Evolutionary conservation across 1,140 invertebrate species (phyloP).

Genomic region (Oscheius sp.): DNA sequence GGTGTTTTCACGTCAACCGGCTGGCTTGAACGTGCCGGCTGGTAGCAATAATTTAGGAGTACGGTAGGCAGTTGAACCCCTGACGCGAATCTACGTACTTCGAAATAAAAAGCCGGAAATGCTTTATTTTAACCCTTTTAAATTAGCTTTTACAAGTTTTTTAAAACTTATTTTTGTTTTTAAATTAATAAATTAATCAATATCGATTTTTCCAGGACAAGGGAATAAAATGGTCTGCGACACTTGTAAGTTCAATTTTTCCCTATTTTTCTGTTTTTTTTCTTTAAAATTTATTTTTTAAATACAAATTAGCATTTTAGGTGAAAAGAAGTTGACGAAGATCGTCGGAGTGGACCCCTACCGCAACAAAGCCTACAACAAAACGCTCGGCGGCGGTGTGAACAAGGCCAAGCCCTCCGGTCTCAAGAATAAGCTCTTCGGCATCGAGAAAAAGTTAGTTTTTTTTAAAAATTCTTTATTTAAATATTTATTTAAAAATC

Average conservation of each 20-base stretch:
- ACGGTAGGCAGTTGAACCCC: too few relatives aligned
- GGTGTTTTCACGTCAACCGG: too few relatives aligned
- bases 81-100: too few relatives aligned
- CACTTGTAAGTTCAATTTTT: constrained; percentile 2
- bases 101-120: too few relatives aligned
- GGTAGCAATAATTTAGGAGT: too few relatives aligned
- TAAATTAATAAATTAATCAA: neutral
- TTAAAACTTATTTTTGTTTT: too few relatives aligned
- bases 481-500: too few relatives aligned
- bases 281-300: neutral
- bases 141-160: too few relatives aligned
- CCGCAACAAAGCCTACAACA: constrained; percentile 32
- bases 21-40: too few relatives aligned
- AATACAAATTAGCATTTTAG: constrained; percentile 1
- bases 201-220: constrained; percentile 1
- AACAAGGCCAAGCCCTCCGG: constrained; percentile 17
- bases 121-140: too few relatives aligned
- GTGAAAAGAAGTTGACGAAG: constrained; percentile 34
- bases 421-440: constrained; percentile 27
- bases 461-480: too few relatives aligned
- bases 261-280: neutral
- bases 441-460: constrained; percentile 36
- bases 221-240: constrained; percentile 4
- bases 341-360: constrained; percentile 39
- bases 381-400: constrained; percentile 2